Percentiles rank a stretch among this genome's conserved stretches.
Conservation (phyloP, 1,140 invertebrate genomes). For the Bombus pascuorum region DNA sequence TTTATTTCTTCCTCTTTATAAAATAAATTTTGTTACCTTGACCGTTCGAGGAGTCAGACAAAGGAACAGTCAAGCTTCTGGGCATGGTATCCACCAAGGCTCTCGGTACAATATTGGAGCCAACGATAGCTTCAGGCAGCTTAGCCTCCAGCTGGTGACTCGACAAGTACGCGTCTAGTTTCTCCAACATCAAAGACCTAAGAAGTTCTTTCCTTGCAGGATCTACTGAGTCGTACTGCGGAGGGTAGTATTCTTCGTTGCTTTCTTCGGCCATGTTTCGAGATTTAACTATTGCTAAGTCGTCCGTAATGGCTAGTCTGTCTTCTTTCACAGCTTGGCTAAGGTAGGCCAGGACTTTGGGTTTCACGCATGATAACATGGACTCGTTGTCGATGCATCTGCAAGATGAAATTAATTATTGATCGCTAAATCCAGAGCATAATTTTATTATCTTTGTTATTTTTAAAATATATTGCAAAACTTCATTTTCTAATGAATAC, state of each 20-base stretch:
- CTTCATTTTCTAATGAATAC: background rate
- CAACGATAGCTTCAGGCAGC: constrained; percentile 79
- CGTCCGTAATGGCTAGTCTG: constrained; percentile 88
- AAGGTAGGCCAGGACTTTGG: constrained; percentile 89
- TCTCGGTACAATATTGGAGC: constrained; percentile 84
- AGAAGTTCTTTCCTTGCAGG: constrained; percentile 73
- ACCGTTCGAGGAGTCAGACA: constrained; percentile 84
- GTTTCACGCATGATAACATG: constrained; percentile 86
- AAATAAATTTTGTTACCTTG: constrained; percentile 82
- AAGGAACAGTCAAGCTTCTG: constrained; percentile 86
- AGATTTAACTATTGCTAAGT: constrained; percentile 87
- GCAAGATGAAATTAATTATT: constrained; percentile 18
- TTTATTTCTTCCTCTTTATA: background rate
- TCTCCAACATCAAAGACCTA: constrained; percentile 80
- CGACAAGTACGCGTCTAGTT: constrained; percentile 79
- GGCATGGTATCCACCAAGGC: constrained; percentile 87
- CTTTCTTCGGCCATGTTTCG: constrained; percentile 81
- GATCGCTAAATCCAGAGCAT: background rate
- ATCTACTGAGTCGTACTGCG: constrained; percentile 69
- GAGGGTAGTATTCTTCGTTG: constrained; percentile 68
- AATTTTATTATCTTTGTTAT: background rate
- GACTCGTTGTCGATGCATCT: constrained; percentile 78
- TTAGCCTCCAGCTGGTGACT: constrained; percentile 80
- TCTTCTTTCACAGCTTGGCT: constrained; percentile 86
- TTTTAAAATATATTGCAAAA: background rate